Percentiles rank a stretch among this genome's conserved stretches.
phyloP scores from a whole-genome alignment of 2,888 invertebrate genomes.

The Lamellibrachia satsuma region DNA sequence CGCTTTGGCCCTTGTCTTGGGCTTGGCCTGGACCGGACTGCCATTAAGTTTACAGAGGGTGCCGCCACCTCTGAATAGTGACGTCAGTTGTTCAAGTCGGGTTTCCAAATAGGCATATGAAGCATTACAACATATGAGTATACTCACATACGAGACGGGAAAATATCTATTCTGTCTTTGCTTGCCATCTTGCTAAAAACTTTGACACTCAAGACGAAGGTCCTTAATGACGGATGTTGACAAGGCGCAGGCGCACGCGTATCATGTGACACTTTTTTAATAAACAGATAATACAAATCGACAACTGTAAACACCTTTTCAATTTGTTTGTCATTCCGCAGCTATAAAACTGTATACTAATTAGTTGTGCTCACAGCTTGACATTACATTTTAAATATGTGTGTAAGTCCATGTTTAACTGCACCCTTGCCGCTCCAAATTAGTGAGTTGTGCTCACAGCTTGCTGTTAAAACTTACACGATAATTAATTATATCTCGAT shows the following conservation, averaged over 20 bases:
- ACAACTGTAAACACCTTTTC: neutral
- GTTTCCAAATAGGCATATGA: neutral
- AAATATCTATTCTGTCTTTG: constrained; percentile 57
- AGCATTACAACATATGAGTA: neutral
- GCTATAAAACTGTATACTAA: too few relatives aligned
- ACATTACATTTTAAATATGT: too few relatives aligned
- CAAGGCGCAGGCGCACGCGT: constrained; percentile 39
- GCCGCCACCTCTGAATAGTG: neutral
- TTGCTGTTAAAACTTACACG: too few relatives aligned
- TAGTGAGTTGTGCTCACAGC: too few relatives aligned
- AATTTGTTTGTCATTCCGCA: too few relatives aligned
- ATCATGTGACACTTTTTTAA: constrained; percentile 4
- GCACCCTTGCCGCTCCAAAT: too few relatives aligned
- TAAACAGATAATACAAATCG: neutral
- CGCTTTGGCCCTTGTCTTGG: too few relatives aligned
- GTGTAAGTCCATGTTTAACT: too few relatives aligned
- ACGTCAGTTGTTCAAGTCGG: neutral
- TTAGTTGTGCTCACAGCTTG: too few relatives aligned
- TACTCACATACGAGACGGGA: constrained; percentile 62
- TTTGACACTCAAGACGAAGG: constrained; percentile 8
- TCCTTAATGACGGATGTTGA: neutral
- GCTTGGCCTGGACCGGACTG: neutral
- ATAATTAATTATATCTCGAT: too few relatives aligned
- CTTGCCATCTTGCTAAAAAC: constrained; percentile 52
- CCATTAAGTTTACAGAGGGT: neutral